Conservation (phyloP, 2,113 vertebrate species). For the Lampris incognitus region DNA sequence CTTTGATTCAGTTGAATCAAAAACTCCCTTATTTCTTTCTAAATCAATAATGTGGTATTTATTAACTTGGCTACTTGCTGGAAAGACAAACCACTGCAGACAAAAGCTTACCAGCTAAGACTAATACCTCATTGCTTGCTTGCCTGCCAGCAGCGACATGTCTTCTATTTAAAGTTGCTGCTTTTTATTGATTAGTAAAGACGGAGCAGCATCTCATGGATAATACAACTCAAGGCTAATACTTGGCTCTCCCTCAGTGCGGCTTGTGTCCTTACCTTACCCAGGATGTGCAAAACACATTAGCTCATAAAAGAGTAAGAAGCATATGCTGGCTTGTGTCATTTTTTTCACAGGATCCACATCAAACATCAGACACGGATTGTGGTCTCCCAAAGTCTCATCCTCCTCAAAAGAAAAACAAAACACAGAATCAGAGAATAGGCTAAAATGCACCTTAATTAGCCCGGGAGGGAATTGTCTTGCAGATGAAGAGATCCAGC, state of each 20-base stretch:
- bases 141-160: too few relatives aligned
- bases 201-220: slow-evolving; percentile 13
- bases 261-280: background rate
- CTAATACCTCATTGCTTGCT: too few relatives aligned
- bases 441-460: slow-evolving; percentile 52
- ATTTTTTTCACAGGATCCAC: background rate
- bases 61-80: too few relatives aligned
- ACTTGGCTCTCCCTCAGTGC: background rate
- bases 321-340: background rate
- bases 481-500: slow-evolving; percentile 26
- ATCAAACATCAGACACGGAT: background rate
- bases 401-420: slow-evolving; percentile 19
- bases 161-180: too few relatives aligned
- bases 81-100: too few relatives aligned
- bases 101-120: too few relatives aligned
- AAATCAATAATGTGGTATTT: too few relatives aligned
- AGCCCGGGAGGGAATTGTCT: slow-evolving; percentile 21
- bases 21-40: too few relatives aligned
- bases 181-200: slow-evolving; percentile 42
- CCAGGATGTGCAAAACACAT: background rate
- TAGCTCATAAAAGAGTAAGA: background rate
- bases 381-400: slow-evolving; percentile 17
- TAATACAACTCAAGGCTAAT: slow-evolving; percentile 32
- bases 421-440: background rate
- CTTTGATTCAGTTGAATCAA: too few relatives aligned